Base-by-base conservation (phyloP, 2,888 invertebrate species). In the Andrena hattorfiana region DNA sequence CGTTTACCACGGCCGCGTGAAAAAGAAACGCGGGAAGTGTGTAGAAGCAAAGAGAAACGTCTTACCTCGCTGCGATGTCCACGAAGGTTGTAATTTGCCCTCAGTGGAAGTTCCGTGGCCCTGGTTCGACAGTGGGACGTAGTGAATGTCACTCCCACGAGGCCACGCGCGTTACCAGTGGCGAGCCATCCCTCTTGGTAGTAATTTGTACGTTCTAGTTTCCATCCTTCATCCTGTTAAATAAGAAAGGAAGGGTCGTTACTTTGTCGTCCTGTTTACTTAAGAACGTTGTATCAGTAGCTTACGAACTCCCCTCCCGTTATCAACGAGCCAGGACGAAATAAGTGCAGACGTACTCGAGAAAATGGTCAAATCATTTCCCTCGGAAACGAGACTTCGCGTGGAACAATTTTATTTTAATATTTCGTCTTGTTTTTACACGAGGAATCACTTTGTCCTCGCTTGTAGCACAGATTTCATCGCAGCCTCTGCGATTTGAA, bases 171-270 rank as follows among this genome's bases (percentile, higher is more conserved):
- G 94, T 99, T 99, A 89, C 99, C 99, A 63, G 98, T 98, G 83
- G 99, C 98, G 92, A 99, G 95, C 99, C 99, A 99, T 67, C 99
- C 99, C 94, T 99, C 99, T 95, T 99, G 98, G 94, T 99, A 99
- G 94, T 99, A 99, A 95, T 98, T 98, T 92, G 97, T 97, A 90
- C 98, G 96, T 94, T 98, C 98, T 91, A 99, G 95, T 95, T 98
- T 98, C 99, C 99, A 99, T 89, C 98, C 98, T 94, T 98, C 98
- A 94, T 98, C 98, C 98, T 98, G 95, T 23, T 67, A 80, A 85
- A 82, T 32, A 77, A 77, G 16, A 85, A 59, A 49, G 68, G 26
- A 70, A 35, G 30, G 10, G 28, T 62, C 20, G 54, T 86, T 78
- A 81, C 64, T 59, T n/a, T 26, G 51, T 28, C 35, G 35, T 6